phyloP scores from a whole-genome alignment of 2,113 vertebrate genomes.

The Megaleporinus macrocephalus region DNA sequence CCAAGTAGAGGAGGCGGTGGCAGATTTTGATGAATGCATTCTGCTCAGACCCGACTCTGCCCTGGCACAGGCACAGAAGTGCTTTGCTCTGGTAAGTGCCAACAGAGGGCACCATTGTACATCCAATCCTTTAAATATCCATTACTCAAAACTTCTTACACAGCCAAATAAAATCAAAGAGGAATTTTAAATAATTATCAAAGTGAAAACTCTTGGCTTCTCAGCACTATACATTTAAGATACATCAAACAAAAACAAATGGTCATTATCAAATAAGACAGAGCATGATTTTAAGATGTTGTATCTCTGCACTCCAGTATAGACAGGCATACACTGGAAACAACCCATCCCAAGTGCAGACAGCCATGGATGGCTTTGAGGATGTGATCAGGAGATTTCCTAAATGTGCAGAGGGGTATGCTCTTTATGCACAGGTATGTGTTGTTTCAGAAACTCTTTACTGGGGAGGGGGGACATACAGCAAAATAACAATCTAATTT shows the following conservation, averaged over 20 bases:
- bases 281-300: neutral
- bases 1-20: slow-evolving; percentile 96
- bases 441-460: neutral
- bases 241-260: neutral
- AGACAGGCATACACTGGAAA: slow-evolving; percentile 98
- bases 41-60: slow-evolving; percentile 93
- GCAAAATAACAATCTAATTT: neutral
- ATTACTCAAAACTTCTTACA: neutral
- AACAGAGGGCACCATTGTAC: neutral
- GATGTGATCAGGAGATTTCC: slow-evolving; percentile 94
- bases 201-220: too few relatives aligned
- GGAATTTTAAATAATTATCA: too few relatives aligned
- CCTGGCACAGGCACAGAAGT: slow-evolving; percentile 97
- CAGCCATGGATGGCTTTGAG: slow-evolving; percentile 96
- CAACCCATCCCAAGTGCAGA: slow-evolving; percentile 91
- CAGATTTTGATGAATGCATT: slow-evolving; percentile 98
- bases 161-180: too few relatives aligned
- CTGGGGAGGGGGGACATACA: too few relatives aligned
- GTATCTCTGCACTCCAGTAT: slow-evolving; percentile 79
- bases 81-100: slow-evolving; percentile 92
- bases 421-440: slow-evolving; percentile 94
- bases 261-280: too few relatives aligned
- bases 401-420: slow-evolving; percentile 96
- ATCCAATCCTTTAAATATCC: neutral
- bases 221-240: too few relatives aligned